Conservation (phyloP, 2,888 invertebrate species). For the Drosophila atripex region DNA sequence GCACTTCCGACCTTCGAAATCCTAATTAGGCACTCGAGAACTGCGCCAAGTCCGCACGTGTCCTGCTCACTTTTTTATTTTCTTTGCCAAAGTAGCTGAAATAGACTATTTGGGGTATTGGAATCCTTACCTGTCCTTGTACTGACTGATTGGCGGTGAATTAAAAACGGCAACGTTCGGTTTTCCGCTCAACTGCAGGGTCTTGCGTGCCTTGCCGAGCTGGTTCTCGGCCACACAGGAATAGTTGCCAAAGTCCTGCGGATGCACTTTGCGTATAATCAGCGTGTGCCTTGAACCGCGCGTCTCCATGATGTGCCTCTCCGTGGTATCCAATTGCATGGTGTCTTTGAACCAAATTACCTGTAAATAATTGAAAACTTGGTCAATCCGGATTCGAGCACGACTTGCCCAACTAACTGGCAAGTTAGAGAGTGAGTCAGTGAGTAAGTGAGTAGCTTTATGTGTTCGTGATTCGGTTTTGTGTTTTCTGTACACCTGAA, state of each 20-base stretch:
- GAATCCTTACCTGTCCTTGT: slow-evolving; percentile 83
- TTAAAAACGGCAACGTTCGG: slow-evolving; percentile 88
- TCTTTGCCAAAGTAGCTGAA: neutral
- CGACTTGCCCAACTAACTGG: slow-evolving; percentile 23
- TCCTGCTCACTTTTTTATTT: neutral
- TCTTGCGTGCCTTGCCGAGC: slow-evolving; percentile 87
- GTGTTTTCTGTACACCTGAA: slow-evolving; percentile 35
- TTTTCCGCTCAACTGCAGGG: slow-evolving; percentile 88
- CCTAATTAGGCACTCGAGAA: slow-evolving; percentile 23
- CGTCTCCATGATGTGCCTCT: slow-evolving; percentile 88
- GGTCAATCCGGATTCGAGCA: slow-evolving; percentile 47
- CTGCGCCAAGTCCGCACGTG: slow-evolving; percentile 15
- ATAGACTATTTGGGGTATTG: neutral
- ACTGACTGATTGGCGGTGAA: slow-evolving; percentile 87
- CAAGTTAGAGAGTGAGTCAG: neutral
- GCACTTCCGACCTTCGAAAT: neutral
- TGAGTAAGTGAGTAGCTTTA: neutral
- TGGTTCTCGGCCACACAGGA: slow-evolving; percentile 89
- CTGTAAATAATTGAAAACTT: slow-evolving; percentile 83
- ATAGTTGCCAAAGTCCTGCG: slow-evolving; percentile 89
- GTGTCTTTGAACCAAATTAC: slow-evolving; percentile 89
- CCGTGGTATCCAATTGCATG: slow-evolving; percentile 88
- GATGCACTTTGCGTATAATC: slow-evolving; percentile 88
- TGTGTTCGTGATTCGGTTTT: slow-evolving; percentile 31
- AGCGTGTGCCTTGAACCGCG: slow-evolving; percentile 88